These are phyloP conservation scores for Cephalotes varians DNA, from an alignment of 2,888 invertebrate species.

Conservation along the genomic window DNA sequence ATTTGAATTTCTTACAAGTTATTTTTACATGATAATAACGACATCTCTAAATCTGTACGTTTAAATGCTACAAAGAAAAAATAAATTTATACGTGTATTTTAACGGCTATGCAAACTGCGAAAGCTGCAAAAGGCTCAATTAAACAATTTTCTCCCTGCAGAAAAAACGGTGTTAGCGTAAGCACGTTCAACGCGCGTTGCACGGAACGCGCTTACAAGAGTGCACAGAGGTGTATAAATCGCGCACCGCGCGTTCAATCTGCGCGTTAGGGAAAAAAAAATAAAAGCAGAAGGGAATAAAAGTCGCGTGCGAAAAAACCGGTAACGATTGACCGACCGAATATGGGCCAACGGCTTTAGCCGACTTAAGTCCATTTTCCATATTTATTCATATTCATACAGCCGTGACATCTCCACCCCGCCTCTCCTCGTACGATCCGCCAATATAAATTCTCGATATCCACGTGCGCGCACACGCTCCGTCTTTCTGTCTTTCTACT, in stretches of 20 bases:
- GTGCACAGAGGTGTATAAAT: slow-evolving; percentile 36
- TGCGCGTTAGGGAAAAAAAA: neutral
- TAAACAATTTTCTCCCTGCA: slow-evolving; percentile 33
- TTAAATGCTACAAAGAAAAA: neutral
- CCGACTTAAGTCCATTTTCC: slow-evolving; percentile 61
- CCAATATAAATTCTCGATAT: slow-evolving; percentile 57
- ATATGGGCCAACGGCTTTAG: slow-evolving; percentile 58
- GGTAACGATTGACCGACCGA: slow-evolving; percentile 47
- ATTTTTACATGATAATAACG: neutral
- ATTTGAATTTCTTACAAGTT: neutral
- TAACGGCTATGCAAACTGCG: slow-evolving; percentile 7
- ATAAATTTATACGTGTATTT: neutral
- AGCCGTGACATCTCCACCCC: slow-evolving; percentile 53
- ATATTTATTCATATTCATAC: slow-evolving; percentile 68
- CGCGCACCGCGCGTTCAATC: slow-evolving; percentile 33
- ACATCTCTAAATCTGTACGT: neutral
- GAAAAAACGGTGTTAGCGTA: slow-evolving; percentile 31
- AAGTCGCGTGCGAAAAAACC: slow-evolving; percentile 51
- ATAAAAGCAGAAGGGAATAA: slow-evolving; percentile 32
- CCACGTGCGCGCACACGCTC: slow-evolving; percentile 1
- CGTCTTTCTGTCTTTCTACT: slow-evolving; percentile 6
- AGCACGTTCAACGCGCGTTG: slow-evolving; percentile 35
- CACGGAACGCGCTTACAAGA: slow-evolving; percentile 37
- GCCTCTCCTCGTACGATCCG: slow-evolving; percentile 25
- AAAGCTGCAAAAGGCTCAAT: slow-evolving; percentile 42